phyloP scores from a whole-genome alignment of 1,140 invertebrate species.

The Sminthurides bifidus region DNA sequence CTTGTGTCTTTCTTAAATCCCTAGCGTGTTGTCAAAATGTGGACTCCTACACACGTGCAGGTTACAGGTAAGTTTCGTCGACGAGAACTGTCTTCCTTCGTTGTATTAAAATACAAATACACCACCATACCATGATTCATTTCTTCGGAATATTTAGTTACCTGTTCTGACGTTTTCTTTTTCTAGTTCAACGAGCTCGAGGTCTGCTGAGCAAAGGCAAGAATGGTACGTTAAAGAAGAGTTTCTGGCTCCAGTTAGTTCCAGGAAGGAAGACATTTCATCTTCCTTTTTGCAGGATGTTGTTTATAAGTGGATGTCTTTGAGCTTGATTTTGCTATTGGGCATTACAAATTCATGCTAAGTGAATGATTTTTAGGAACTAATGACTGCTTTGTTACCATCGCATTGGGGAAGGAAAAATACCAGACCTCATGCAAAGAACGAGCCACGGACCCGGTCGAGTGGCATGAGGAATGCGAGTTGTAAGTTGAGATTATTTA shows the following conservation, averaged over 20 bases:
- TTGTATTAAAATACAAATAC: conserved; percentile 1
- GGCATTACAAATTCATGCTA: no score
- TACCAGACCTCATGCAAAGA: conserved; percentile 91
- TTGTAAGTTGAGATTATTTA: conserved; percentile 47
- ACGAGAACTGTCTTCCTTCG: background rate
- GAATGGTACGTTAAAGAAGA: conserved; percentile 52
- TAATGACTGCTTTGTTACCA: conserved; percentile 91
- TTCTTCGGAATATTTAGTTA: background rate
- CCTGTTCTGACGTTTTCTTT: conserved; percentile 32
- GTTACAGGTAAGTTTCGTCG: conserved; percentile 49
- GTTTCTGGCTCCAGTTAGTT: no score
- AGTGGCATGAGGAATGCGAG: conserved; percentile 94
- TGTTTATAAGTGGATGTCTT: no score
- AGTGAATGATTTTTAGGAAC: no score
- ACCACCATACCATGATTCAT: background rate
- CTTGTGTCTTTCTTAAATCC: no score
- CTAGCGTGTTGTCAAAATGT: no score
- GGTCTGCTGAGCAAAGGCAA: conserved; percentile 69
- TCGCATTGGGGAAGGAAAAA: conserved; percentile 85
- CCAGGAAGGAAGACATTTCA: no score
- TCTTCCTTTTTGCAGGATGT: no score
- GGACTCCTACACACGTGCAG: conserved; percentile 73
- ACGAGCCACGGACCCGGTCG: conserved; percentile 53
- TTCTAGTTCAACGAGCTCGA: conserved; percentile 57
- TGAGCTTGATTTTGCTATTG: background rate